A percentile compares a stretch with the other conserved stretches of the same genome.
Evolutionary conservation across 1,140 invertebrate genomes (phyloP).

Genomic region (Drosophila obscura): DNA sequence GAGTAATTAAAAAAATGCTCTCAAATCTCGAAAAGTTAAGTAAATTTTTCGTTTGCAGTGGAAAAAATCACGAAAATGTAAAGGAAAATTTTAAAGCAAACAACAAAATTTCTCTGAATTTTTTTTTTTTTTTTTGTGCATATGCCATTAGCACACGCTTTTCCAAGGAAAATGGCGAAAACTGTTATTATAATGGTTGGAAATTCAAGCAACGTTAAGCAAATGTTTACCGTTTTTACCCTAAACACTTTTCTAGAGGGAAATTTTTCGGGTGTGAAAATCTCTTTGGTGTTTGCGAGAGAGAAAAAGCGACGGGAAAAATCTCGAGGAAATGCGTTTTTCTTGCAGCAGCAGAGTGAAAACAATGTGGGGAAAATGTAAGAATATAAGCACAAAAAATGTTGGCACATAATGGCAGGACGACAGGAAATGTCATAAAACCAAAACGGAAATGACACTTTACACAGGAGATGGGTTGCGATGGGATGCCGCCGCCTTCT

Average conservation of each 20-base stretch:
- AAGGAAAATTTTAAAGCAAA: slow-evolving; percentile 21
- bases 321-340: slow-evolving; percentile 56
- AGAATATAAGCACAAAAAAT: slow-evolving; percentile 29
- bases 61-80: neutral
- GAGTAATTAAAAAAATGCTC: slow-evolving; percentile 51
- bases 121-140: slow-evolving; percentile 19
- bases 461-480: neutral
- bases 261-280: neutral
- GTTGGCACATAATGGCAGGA: slow-evolving; percentile 39
- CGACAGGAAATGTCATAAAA: slow-evolving; percentile 51
- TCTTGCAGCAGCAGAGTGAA: slow-evolving; percentile 7
- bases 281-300: slow-evolving; percentile 1
- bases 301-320: neutral
- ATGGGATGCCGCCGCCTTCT: no score
- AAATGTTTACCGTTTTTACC: slow-evolving; percentile 10
- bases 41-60: slow-evolving; percentile 15
- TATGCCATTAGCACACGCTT: neutral
- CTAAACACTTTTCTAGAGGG: neutral
- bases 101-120: slow-evolving; percentile 18
- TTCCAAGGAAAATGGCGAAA: neutral
- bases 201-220: slow-evolving; percentile 12
- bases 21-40: slow-evolving; percentile 26
- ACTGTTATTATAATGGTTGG: neutral
- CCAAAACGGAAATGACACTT: slow-evolving; percentile 60
- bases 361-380: slow-evolving; percentile 27